phyloP scores from a whole-genome alignment of 2,888 invertebrate species.

The Steinernema hermaphroditum region DNA sequence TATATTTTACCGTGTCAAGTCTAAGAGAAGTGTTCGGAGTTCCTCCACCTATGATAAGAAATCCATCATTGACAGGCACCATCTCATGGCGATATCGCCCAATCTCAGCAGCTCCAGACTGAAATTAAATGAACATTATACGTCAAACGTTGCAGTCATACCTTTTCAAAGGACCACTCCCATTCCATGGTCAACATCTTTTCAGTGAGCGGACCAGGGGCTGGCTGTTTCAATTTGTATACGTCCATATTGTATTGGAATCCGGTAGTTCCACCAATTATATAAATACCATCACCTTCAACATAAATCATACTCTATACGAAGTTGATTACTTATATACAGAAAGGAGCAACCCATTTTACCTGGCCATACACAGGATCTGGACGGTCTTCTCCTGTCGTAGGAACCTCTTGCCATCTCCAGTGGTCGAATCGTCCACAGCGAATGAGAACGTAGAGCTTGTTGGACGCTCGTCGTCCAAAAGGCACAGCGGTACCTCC shows the following conservation, averaged over 20 bases:
- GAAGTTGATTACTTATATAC: neutral
- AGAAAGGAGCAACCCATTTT: neutral
- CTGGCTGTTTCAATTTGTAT: constrained; percentile 30
- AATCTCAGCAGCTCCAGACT: constrained; percentile 24
- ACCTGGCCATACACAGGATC: constrained; percentile 45
- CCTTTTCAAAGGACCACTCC: constrained; percentile 11
- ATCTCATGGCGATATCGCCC: constrained; percentile 30
- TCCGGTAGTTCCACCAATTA: constrained; percentile 56
- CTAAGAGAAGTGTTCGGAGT: constrained; percentile 38
- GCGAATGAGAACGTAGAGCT: constrained; percentile 35
- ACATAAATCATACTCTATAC: constrained; percentile 5
- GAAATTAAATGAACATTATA: neutral
- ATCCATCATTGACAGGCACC: constrained; percentile 18
- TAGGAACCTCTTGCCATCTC: constrained; percentile 18
- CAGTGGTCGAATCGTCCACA: constrained; percentile 34
- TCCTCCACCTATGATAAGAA: constrained; percentile 53
- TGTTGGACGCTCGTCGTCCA: constrained; percentile 43
- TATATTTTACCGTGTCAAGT: constrained; percentile 39
- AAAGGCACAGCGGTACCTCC: constrained; percentile 54
- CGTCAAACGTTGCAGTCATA: neutral
- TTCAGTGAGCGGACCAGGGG: neutral
- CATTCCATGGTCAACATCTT: neutral
- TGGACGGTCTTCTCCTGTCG: constrained; percentile 10
- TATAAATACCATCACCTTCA: constrained; percentile 41
- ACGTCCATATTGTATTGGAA: constrained; percentile 46